Percentiles rank a stretch among this genome's conserved stretches.
phyloP scores from a whole-genome alignment of 92 coral and sea anemone genomes.

The Palythoa grandiflora region DNA sequence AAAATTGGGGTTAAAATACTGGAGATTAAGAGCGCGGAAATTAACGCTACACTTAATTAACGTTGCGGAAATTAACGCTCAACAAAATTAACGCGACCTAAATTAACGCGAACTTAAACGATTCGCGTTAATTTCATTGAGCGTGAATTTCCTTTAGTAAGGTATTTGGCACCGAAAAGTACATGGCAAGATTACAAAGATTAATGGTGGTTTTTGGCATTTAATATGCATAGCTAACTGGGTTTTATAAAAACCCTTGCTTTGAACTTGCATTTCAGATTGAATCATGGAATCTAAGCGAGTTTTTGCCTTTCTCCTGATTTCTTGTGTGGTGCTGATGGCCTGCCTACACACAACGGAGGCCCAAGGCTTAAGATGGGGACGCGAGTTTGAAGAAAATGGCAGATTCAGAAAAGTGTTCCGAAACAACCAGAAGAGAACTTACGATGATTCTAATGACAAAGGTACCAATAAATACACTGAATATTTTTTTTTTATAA shows the following conservation, averaged over 20 bases:
- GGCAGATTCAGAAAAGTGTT: background rate
- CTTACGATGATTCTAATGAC: background rate
- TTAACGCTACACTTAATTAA: too few relatives aligned
- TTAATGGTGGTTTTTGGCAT: too few relatives aligned
- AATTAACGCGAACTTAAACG: too few relatives aligned
- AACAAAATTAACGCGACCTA: too few relatives aligned
- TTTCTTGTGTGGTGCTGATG: slow-evolving; percentile 23
- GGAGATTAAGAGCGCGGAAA: too few relatives aligned
- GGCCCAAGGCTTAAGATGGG: slow-evolving; percentile 34
- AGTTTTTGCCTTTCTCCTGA: slow-evolving; percentile 36
- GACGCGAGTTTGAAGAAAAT: slow-evolving; percentile 30
- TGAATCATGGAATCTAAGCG: slow-evolving; percentile 34
- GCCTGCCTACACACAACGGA: slow-evolving; percentile 7
- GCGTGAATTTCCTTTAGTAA: too few relatives aligned
- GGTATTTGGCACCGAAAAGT: too few relatives aligned
- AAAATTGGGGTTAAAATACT: too few relatives aligned
- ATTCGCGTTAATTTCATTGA: too few relatives aligned
- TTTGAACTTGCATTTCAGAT: background rate
- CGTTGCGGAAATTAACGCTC: too few relatives aligned
- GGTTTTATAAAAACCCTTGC: background rate
- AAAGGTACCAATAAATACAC: slow-evolving; percentile 14
- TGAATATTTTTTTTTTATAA: too few relatives aligned
- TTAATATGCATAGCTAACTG: background rate
- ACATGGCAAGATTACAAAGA: too few relatives aligned
- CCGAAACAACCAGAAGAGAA: slow-evolving; percentile 21